Percentiles rank a stretch among this genome's conserved stretches.
Conservation (phyloP, 2,888 invertebrate species). For the Chalcis sispes region DNA sequence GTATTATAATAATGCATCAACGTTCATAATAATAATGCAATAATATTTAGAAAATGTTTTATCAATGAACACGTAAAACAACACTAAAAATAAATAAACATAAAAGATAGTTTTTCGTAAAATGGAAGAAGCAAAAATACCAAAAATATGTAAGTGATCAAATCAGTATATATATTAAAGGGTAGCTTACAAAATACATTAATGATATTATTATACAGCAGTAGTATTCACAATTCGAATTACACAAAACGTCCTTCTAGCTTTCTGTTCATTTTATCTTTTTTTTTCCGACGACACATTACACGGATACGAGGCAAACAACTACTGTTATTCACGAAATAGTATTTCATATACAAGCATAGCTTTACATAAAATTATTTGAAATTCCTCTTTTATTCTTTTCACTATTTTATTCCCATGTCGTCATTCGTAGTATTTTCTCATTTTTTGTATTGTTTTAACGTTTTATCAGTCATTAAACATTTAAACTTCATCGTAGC, state of each 20-base stretch:
- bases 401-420: conserved; percentile 60
- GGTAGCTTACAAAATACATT: conserved; percentile 68
- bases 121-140: conserved; percentile 33
- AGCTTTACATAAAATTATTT: conserved; percentile 67
- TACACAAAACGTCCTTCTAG: conserved; percentile 59
- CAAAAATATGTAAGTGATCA: conserved; percentile 55
- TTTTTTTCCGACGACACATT: conserved; percentile 62
- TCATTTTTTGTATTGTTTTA: conserved; percentile 38
- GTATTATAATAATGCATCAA: no score
- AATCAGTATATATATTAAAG: conserved; percentile 62
- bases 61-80: no score
- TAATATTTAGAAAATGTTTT: no score
- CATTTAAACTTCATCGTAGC: conserved; percentile 38
- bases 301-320: conserved; percentile 68
- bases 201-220: conserved; percentile 61
- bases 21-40: no score
- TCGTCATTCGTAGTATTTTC: conserved; percentile 30
- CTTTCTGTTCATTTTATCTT: conserved; percentile 51
- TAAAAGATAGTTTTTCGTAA: no score
- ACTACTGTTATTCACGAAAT: conserved; percentile 72
- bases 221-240: conserved; percentile 65
- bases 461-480: conserved; percentile 40
- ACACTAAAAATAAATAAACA: no score
- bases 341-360: conserved; percentile 71
- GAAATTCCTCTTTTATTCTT: conserved; percentile 60